These are phyloP conservation scores for Episyrphus balteatus DNA, from an alignment of 1,140 invertebrate species.

Conservation along the genomic window DNA sequence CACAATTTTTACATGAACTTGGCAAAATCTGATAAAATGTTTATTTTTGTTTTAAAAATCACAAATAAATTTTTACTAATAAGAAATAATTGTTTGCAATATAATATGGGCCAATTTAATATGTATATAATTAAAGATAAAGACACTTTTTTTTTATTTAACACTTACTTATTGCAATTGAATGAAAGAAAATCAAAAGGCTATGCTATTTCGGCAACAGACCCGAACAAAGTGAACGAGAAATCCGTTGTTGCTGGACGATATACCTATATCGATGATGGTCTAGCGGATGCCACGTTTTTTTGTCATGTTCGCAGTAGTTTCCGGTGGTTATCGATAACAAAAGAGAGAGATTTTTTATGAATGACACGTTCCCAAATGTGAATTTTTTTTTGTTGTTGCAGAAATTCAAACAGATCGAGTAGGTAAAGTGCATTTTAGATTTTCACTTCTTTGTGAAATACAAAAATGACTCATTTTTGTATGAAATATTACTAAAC, in stretches of 20 bases:
- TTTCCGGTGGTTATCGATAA: neutral
- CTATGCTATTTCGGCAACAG: slow-evolving; percentile 33
- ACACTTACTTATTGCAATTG: slow-evolving; percentile 34
- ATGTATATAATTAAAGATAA: neutral
- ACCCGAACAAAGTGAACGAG: slow-evolving; percentile 37
- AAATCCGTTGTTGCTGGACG: slow-evolving; percentile 3
- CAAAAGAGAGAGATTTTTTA: too few relatives aligned
- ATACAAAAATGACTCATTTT: too few relatives aligned
- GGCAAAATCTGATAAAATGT: neutral
- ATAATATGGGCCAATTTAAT: neutral
- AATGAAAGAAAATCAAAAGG: slow-evolving; percentile 35
- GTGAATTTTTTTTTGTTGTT: too few relatives aligned
- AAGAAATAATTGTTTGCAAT: neutral
- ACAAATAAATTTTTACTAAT: neutral
- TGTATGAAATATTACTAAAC: too few relatives aligned
- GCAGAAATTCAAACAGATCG: too few relatives aligned
- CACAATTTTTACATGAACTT: neutral
- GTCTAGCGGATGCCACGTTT: too few relatives aligned
- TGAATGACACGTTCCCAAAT: too few relatives aligned
- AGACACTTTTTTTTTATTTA: neutral
- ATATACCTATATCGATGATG: too few relatives aligned
- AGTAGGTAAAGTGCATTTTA: too few relatives aligned
- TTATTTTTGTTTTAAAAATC: neutral
- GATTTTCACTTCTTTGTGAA: too few relatives aligned
- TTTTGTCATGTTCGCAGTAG: neutral